Evolutionary conservation across 2,888 invertebrate species (phyloP), one percentile per base, ranked within the genome.

Genomic region (Plemyria rubiginata): DNA sequence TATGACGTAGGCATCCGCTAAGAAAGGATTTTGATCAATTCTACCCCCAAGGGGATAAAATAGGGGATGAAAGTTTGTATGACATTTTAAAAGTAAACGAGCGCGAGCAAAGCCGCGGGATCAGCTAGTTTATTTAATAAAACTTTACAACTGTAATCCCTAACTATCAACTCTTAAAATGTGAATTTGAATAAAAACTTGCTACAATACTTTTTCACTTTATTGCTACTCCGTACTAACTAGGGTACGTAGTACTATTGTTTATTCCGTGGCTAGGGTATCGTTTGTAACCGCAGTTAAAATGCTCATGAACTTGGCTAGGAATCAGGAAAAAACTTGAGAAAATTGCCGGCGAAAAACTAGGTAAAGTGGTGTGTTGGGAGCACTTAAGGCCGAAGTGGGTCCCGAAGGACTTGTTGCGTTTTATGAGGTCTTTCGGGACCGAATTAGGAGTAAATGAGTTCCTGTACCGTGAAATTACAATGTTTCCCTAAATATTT

Each of bases 371-470:
- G 60, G 43, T 22, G 45, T 4, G 13, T 36, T 8, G 45, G 50
- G 54, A 28, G 28, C 38, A 12, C 50, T 60, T 15, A 29, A 60
- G 45, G 36, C 40, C 29, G 13, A 32, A 12, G 13, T 32, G 46
- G n/a, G 41, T 36, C 63, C 48, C 59, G 11, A 12, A 0, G 41
- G 59, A 60, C 63, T 60, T 60, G 59, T 60, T 60, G 63, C 55
- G 58, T 55, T 53, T 56, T 53, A 62, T 53, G 46, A 46, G 41
- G 46, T 22, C 49, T 29, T 36, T 54, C 32, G 58, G 58, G 62
- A 50, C 46, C 49, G 50, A 55, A 62, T 62, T 62, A 59, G 40
- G 46, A 46, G 32, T 12, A 54, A 63, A 59, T 63, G 32, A 48
- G 54, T 40, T 54, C 40, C 46, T 36, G 22, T 12, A n/a, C 38